phyloP scores from a whole-genome alignment of 1,140 invertebrate genomes.

The Drosophila sturtevanti region DNA sequence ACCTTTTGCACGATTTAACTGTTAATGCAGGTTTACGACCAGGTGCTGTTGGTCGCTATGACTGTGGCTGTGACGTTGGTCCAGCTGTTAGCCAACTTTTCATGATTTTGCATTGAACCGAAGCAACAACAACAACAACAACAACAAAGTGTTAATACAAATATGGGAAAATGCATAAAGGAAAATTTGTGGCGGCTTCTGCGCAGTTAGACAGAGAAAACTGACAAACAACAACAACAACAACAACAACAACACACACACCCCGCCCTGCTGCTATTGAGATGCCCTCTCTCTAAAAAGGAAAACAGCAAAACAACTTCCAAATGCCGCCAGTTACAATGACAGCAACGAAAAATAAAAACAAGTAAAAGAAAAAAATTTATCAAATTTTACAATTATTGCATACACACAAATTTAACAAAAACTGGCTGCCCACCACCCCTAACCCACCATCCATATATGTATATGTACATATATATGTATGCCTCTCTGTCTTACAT shows the following conservation, averaged over 20 bases:
- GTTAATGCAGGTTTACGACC: conserved; percentile 32
- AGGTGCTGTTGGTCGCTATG: conserved; percentile 44
- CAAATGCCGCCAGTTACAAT: conserved; percentile 5
- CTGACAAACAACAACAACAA: conserved; percentile 1
- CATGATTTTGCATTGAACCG: neutral
- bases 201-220: conserved; percentile 2
- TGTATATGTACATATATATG: neutral
- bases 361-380: neutral
- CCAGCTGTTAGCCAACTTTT: conserved; percentile 37
- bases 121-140: neutral
- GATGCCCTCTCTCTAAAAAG: neutral
- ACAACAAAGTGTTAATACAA: neutral
- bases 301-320: neutral
- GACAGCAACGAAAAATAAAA: too few relatives aligned
- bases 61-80: neutral
- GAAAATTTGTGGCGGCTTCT: conserved; percentile 4
- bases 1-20: conserved; percentile 46
- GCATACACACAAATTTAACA: too few relatives aligned
- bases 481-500: conserved; percentile 1
- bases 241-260: neutral
- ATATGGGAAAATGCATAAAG: conserved; percentile 9
- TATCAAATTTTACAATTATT: neutral
- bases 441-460: neutral
- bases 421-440: neutral
- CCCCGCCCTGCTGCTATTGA: neutral